A percentile compares a stretch with the other conserved stretches of the same genome.
These are phyloP conservation scores for Sceliomorpha sp. DNA, from an alignment of 2,888 invertebrate genomes.

Conservation along the genomic window DNA sequence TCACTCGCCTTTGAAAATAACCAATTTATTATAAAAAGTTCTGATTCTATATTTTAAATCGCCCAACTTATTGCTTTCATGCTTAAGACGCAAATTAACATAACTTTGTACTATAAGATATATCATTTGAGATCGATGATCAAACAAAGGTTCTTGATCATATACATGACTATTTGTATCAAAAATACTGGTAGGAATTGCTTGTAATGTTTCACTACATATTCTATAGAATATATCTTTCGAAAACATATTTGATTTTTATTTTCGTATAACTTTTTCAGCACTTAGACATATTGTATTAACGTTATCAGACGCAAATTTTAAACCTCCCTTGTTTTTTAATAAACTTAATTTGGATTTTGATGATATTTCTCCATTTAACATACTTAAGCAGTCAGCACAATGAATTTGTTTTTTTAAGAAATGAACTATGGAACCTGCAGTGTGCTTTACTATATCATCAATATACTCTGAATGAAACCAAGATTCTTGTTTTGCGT, in stretches of 20 bases:
- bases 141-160: conserved; percentile 6
- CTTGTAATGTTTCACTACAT: conserved; percentile 8
- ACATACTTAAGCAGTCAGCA: conserved; percentile 13
- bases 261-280: conserved; percentile 5
- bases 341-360: conserved; percentile 27
- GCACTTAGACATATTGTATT: conserved; percentile 2
- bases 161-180: neutral
- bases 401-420: conserved; percentile 23
- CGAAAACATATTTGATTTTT: neutral
- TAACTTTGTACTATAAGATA: conserved; percentile 5
- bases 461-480: conserved; percentile 16
- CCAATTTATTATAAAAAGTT: conserved; percentile 4
- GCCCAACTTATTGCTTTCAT: conserved; percentile 8
- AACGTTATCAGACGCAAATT: conserved; percentile 12
- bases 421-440: conserved; percentile 22
- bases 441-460: conserved; percentile 18
- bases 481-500: conserved; percentile 17
- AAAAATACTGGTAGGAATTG: neutral
- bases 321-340: conserved; percentile 15
- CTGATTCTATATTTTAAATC: conserved; percentile 7
- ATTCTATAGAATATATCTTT: conserved; percentile 7
- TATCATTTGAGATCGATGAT: conserved; percentile 4
- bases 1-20: too few relatives aligned
- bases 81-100: neutral
- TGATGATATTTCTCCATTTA: conserved; percentile 1